These are phyloP conservation scores for Phragmatobia fuliginosa DNA, from an alignment of 2,888 invertebrate genomes.

Conservation along the genomic window DNA sequence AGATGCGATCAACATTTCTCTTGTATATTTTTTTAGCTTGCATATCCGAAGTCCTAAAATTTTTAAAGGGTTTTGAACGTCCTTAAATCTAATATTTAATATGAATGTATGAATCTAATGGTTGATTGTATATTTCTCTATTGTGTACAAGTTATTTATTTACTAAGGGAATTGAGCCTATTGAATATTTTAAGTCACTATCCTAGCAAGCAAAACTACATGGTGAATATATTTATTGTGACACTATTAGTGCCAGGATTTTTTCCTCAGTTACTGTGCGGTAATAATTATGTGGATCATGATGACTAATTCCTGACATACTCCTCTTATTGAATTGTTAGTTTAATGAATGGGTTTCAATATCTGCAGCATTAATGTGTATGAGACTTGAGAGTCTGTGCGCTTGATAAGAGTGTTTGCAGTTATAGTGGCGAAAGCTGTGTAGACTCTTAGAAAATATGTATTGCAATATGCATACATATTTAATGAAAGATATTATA, in stretches of 20 bases:
- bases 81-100: too few relatives aligned
- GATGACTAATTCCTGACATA: not conserved
- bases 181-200: not conserved
- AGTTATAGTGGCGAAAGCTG: not conserved
- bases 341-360: not conserved
- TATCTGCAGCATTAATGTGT: not conserved
- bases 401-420: not conserved
- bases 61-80: too few relatives aligned
- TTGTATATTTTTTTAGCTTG: slow-evolving; percentile 12
- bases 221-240: not conserved
- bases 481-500: slow-evolving; percentile 17
- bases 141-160: not conserved
- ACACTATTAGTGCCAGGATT: too few relatives aligned
- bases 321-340: not conserved
- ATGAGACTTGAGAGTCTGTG: not conserved
- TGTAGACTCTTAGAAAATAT: not conserved
- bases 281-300: too few relatives aligned
- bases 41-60: too few relatives aligned
- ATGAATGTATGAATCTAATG: too few relatives aligned
- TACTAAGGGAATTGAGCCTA: not conserved
- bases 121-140: not conserved
- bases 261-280: too few relatives aligned
- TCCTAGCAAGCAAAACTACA: not conserved
- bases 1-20: slow-evolving; percentile 36
- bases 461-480: not conserved